Evolutionary conservation across 2,113 vertebrate species (phyloP).

Genomic region (Bungarus multicinctus): DNA sequence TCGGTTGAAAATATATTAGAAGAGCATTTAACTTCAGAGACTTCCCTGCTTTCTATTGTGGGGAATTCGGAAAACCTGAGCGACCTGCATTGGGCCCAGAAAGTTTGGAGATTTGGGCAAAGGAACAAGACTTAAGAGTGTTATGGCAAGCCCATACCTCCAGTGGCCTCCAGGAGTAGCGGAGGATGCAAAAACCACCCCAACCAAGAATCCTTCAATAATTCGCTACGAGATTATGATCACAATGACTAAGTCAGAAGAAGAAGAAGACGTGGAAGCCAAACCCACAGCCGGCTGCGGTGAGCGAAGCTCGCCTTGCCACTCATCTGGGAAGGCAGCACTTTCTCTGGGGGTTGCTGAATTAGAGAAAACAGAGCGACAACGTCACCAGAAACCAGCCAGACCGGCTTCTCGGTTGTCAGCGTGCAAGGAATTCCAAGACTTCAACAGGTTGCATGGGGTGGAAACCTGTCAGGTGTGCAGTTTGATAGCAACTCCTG

Average conservation of each 20-base stretch:
- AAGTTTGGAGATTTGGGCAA: neutral
- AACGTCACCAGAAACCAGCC: conserved; percentile 64
- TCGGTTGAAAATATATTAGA: neutral
- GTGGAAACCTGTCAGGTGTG: conserved; percentile 52
- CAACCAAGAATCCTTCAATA: rapidly evolving
- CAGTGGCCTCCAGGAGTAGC: no score
- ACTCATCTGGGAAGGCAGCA: conserved; percentile 6
- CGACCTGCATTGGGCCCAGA: no score
- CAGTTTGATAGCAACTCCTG: conserved; percentile 60
- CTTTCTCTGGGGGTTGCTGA: conserved; percentile 51
- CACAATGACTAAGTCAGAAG: neutral
- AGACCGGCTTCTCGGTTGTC: conserved; percentile 71
- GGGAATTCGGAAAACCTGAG: neutral
- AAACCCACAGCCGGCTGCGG: rapidly evolving
- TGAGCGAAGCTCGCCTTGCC: neutral
- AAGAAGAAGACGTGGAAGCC: neutral
- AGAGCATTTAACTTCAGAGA: neutral
- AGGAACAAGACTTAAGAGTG: neutral
- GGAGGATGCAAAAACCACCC: rapidly evolving
- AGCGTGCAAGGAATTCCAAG: conserved; percentile 71
- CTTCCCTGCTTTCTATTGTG: neutral
- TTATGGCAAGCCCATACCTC: neutral
- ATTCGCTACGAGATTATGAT: neutral
- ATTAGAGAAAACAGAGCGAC: conserved; percentile 41
- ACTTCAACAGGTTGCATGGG: conserved; percentile 48